phyloP scores from a whole-genome alignment of 2,113 vertebrate species.

The Chrysemys picta region DNA sequence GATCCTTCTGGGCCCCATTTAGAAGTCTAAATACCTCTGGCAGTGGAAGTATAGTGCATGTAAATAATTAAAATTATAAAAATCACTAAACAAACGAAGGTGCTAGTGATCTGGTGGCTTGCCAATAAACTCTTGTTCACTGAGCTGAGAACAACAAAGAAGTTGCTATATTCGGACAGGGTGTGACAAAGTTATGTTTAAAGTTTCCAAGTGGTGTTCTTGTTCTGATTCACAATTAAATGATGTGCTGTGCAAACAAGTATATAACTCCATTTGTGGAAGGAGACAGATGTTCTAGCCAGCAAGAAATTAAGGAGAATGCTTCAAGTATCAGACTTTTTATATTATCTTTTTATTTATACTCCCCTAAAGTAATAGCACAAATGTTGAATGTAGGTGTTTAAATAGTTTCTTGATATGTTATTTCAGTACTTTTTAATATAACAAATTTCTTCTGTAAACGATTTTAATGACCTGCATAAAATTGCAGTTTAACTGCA shows the following conservation, averaged over 20 bases:
- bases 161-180: background rate
- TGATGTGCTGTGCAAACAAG: slow-evolving; percentile 17
- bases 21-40: slow-evolving; percentile 51
- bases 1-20: slow-evolving; percentile 44
- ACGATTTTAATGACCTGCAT: slow-evolving; percentile 13
- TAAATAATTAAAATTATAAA: slow-evolving; percentile 65
- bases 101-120: slow-evolving; percentile 30
- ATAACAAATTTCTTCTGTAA: slow-evolving; percentile 1
- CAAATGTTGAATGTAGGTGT: background rate
- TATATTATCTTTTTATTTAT: slow-evolving; percentile 58
- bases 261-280: slow-evolving; percentile 44
- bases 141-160: slow-evolving; percentile 30
- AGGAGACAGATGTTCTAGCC: slow-evolving; percentile 55
- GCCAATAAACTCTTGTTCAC: background rate
- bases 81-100: slow-evolving; percentile 51
- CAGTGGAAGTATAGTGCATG: slow-evolving; percentile 14
- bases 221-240: slow-evolving; percentile 45
- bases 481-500: slow-evolving; percentile 33
- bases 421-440: slow-evolving; percentile 10
- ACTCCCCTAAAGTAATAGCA: slow-evolving; percentile 37
- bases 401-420: slow-evolving; percentile 47
- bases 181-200: slow-evolving; percentile 47
- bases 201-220: slow-evolving; percentile 40
- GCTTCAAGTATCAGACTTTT: slow-evolving; percentile 47
- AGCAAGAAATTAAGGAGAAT: slow-evolving; percentile 43